These are phyloP conservation scores for Takifugu rubripes DNA, from an alignment of 2,797 vertebrate genomes.

Conservation along the genomic window DNA sequence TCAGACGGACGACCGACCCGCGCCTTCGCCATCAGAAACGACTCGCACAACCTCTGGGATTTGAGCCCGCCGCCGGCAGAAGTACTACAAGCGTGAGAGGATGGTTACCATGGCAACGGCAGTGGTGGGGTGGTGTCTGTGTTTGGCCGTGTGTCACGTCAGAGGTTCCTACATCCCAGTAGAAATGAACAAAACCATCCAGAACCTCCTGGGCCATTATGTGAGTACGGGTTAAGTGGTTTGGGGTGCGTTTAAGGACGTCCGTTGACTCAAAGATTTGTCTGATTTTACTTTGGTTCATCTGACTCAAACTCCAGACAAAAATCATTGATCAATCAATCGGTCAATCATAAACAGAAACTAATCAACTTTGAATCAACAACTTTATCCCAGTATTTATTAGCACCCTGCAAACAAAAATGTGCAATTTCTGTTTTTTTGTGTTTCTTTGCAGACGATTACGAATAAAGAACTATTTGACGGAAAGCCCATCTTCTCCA, in stretches of 20 bases:
- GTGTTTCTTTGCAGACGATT: conserved; percentile 36
- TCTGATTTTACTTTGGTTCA: too few relatives aligned
- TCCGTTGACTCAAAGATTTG: too few relatives aligned
- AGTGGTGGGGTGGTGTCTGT: conserved; percentile 32
- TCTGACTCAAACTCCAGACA: too few relatives aligned
- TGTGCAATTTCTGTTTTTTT: too few relatives aligned
- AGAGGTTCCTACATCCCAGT: background rate
- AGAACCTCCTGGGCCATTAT: conserved; percentile 49
- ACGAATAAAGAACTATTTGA: accelerated
- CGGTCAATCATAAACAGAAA: too few relatives aligned
- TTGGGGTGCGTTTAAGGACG: too few relatives aligned
- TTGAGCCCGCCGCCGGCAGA: background rate
- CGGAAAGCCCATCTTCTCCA: conserved; percentile 39
- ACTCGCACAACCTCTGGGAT: background rate
- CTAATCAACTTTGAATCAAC: too few relatives aligned
- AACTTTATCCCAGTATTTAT: too few relatives aligned
- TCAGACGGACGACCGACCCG: conserved; percentile 4
- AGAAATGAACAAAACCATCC: conserved; percentile 55
- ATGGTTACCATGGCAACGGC: conserved; percentile 21
- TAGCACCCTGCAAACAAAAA: too few relatives aligned
- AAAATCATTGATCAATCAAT: too few relatives aligned
- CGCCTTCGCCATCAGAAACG: too few relatives aligned
- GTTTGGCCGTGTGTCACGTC: conserved; percentile 32
- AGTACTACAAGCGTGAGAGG: background rate
- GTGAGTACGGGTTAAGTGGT: too few relatives aligned